These are phyloP conservation scores for Tetropium fuscum DNA, from an alignment of 2,888 invertebrate species.

Conservation along the genomic window DNA sequence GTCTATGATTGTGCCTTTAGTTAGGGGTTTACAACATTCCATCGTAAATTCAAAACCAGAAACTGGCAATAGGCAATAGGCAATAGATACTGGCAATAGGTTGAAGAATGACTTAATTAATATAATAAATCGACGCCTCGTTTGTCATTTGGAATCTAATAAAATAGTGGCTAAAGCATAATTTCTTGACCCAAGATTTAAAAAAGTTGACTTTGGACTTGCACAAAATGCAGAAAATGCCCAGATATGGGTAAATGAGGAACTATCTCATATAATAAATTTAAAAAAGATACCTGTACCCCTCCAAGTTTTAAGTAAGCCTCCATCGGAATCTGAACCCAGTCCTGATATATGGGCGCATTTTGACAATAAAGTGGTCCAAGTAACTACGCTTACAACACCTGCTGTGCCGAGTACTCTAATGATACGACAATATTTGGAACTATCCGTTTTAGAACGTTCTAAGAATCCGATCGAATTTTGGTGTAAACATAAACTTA, in stretches of 20 bases:
- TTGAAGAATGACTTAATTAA: too few relatives aligned
- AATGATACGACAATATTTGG: too few relatives aligned
- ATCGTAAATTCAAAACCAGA: conserved; percentile 14
- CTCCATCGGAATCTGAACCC: background rate
- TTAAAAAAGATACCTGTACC: conserved; percentile 7
- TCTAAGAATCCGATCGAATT: conserved; percentile 1
- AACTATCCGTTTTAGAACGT: too few relatives aligned
- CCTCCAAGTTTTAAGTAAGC: too few relatives aligned
- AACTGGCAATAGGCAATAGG: too few relatives aligned
- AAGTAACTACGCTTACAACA: too few relatives aligned
- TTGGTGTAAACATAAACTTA: too few relatives aligned
- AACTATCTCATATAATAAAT: conserved; percentile 18
- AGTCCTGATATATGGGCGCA: background rate
- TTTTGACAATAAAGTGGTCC: background rate
- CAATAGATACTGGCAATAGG: too few relatives aligned
- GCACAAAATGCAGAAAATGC: conserved; percentile 37
- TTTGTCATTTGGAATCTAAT: conserved; percentile 28
- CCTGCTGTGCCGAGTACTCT: too few relatives aligned
- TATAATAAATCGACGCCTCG: too few relatives aligned
- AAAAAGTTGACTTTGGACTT: conserved; percentile 39
- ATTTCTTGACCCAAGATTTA: conserved; percentile 45
- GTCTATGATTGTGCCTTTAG: too few relatives aligned
- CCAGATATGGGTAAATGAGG: conserved; percentile 36
- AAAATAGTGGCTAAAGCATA: conserved; percentile 36
- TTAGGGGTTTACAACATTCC: too few relatives aligned